Conservation (phyloP, 2,888 invertebrate species). For the Brachycybe producta region DNA sequence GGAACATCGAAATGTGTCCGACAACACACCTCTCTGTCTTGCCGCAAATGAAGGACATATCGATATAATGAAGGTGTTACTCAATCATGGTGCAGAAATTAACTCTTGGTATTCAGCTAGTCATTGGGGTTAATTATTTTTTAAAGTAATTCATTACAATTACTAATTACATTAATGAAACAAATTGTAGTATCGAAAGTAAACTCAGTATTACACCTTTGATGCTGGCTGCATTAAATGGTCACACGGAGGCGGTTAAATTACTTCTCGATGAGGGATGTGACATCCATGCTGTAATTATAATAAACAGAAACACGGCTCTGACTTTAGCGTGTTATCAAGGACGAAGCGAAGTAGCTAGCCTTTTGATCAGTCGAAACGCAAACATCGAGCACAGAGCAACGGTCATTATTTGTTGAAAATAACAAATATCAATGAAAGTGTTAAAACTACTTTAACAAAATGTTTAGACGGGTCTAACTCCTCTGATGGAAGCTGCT, state of each 20-base stretch:
- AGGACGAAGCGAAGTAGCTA: slow-evolving; percentile 96
- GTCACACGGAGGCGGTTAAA: slow-evolving; percentile 86
- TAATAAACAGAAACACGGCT: slow-evolving; percentile 97
- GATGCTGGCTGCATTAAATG: slow-evolving; percentile 99
- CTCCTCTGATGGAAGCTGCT: slow-evolving; percentile 98
- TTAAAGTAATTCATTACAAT: slow-evolving; percentile 1
- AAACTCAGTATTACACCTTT: slow-evolving; percentile 96
- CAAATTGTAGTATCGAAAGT: slow-evolving; percentile 73
- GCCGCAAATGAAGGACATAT: slow-evolving; percentile 98
- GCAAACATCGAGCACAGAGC: slow-evolving; percentile 99
- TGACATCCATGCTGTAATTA: slow-evolving; percentile 94
- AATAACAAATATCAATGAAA: no score
- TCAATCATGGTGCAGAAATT: slow-evolving; percentile 92
- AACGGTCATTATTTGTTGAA: slow-evolving; percentile 46
- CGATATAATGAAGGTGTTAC: slow-evolving; percentile 86
- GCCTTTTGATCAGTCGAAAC: slow-evolving; percentile 83
- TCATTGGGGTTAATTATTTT: slow-evolving; percentile 25
- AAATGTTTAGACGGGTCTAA: slow-evolving; percentile 82
- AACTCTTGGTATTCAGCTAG: slow-evolving; percentile 51
- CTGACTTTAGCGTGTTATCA: slow-evolving; percentile 97
- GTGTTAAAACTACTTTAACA: no score
- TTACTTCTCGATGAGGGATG: slow-evolving; percentile 92
- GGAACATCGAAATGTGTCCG: slow-evolving; percentile 95
- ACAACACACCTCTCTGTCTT: slow-evolving; percentile 96
- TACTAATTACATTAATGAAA: slow-evolving; percentile 14